These are phyloP conservation scores for Corella eumyota DNA, from an alignment of 23 tunicate species.

Conservation along the genomic window DNA sequence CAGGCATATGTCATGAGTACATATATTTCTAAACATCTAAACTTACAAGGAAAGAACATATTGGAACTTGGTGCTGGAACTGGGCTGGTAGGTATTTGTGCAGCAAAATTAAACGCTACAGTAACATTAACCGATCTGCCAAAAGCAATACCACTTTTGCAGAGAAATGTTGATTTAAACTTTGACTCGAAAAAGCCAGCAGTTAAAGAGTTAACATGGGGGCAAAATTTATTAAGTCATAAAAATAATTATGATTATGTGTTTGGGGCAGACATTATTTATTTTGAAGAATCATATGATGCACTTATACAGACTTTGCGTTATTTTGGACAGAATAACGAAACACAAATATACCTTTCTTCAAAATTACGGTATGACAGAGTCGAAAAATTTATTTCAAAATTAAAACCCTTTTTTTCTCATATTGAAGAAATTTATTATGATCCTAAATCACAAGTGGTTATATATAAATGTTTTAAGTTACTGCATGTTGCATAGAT, in stretches of 20 bases:
- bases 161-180: slow-evolving; percentile 53
- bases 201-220: slow-evolving; percentile 64
- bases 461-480: slow-evolving; percentile 48
- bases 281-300: slow-evolving; percentile 48
- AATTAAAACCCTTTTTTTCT: slow-evolving; percentile 21
- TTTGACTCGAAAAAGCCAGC: slow-evolving; percentile 11
- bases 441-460: slow-evolving; percentile 7
- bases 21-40: slow-evolving; percentile 11
- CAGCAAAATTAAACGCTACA: slow-evolving; percentile 52
- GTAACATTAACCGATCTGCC: slow-evolving; percentile 62
- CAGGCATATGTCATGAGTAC: slow-evolving; percentile 52
- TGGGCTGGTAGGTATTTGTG: slow-evolving; percentile 76
- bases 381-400: slow-evolving; percentile 40
- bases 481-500: no score
- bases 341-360: slow-evolving; percentile 30
- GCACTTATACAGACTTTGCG: slow-evolving; percentile 34
- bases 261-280: slow-evolving; percentile 83
- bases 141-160: slow-evolving; percentile 52
- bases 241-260: slow-evolving; percentile 27
- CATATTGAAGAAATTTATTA: slow-evolving; percentile 10
- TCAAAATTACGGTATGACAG: slow-evolving; percentile 62
- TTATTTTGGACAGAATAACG: slow-evolving; percentile 11
- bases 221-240: slow-evolving; percentile 14
- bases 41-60: slow-evolving; percentile 16
- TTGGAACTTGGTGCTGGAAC: slow-evolving; percentile 95